Base-by-base conservation (phyloP, 1,140 invertebrate genomes). In the Colletes latitarsis region DNA sequence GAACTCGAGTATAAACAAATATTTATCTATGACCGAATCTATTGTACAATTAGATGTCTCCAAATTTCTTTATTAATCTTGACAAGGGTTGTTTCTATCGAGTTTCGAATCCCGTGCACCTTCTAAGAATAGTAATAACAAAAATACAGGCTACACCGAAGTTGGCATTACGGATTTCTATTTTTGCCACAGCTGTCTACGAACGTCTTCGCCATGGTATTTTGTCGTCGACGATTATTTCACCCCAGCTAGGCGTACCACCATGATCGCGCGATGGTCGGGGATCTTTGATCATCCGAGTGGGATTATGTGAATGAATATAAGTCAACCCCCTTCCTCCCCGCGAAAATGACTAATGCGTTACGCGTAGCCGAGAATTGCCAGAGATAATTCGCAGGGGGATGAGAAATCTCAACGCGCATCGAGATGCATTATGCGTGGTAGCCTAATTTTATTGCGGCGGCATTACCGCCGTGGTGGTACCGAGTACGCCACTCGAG, bases 371-470 rank as follows among this genome's bases (percentile, higher is more conserved):
- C 67, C 77, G 82, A 76, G 83, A 85, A 85, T 85, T 84, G 84
- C 82, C 78, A 19, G 69, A 72, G 82, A 84, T 84, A 84, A 85
- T 85, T 67, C 73, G 78, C 78, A 43, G 67, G 62, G 67, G 68
- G 78, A 74, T 84, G 82, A 84, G 83, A 85, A 72, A 77, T 81
- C 83, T 53, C 55, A 30, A 73, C 57, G 76, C 53, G 41, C 62
- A 62, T 67, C 68, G 43, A 41, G 60, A 70, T 68, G 78, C 78
- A 82, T 85, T 85, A 85, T 85, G 57, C 81, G 84, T 69, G 83
- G 84, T 85, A 85, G 83, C 84, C 84, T 85, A 85, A 85, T 85
- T 85, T 85, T 85, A 84, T 85, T 81, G 83, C 77, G 12, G 63
- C 71, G 6, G n/a, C 21, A 12, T 53, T 19, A 8, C 67, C 19